Percentiles rank a stretch among this genome's conserved stretches.
Evolutionary conservation across 2,888 invertebrate genomes (phyloP).

Genomic region (Polia nebulosa): DNA sequence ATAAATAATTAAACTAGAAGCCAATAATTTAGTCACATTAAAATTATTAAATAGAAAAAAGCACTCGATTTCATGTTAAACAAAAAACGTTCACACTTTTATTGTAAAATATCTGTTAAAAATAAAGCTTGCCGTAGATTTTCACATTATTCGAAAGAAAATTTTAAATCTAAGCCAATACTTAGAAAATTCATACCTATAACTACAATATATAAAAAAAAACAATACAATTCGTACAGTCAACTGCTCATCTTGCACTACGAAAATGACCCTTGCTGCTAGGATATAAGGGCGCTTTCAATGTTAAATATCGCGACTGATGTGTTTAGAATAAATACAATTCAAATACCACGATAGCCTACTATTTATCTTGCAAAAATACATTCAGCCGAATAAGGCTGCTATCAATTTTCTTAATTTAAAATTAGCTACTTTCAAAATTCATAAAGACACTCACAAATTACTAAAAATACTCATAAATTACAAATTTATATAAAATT

Average conservation of each 20-base stretch:
- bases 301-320: background rate
- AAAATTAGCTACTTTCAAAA: slow-evolving; percentile 33
- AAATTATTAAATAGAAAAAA: slow-evolving; percentile 20
- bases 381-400: slow-evolving; percentile 40
- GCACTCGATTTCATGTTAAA: slow-evolving; percentile 27
- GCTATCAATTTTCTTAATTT: slow-evolving; percentile 7
- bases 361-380: slow-evolving; percentile 44
- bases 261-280: background rate
- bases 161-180: slow-evolving; percentile 25
- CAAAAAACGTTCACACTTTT: slow-evolving; percentile 7
- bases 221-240: background rate
- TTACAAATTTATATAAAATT: slow-evolving; percentile 35
- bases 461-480: slow-evolving; percentile 12
- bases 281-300: background rate
- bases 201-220: slow-evolving; percentile 7
- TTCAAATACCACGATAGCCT: slow-evolving; percentile 4
- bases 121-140: slow-evolving; percentile 8
- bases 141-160: background rate
- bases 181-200: slow-evolving; percentile 1
- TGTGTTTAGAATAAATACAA: slow-evolving; percentile 12
- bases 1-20: slow-evolving; percentile 43
- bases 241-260: background rate
- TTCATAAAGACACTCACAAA: slow-evolving; percentile 45
- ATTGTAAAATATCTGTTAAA: slow-evolving; percentile 16
- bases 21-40: slow-evolving; percentile 45